Evolutionary conservation across 2,113 vertebrate species (phyloP).

Genomic region (Rana temporaria): DNA sequence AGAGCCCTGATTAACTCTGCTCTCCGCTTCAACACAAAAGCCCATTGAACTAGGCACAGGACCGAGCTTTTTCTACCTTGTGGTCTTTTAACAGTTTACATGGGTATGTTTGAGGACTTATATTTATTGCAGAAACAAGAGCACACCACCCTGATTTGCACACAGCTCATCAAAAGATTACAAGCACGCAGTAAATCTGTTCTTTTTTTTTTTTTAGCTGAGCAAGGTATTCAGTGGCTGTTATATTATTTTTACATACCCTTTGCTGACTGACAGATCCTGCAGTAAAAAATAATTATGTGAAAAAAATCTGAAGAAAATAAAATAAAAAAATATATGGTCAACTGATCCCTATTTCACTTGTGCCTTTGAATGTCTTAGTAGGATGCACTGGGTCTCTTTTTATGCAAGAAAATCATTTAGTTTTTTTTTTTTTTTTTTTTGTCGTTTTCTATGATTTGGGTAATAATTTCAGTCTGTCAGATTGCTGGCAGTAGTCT

Average conservation of each 20-base stretch:
- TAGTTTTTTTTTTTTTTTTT: slow-evolving; percentile 34
- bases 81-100: slow-evolving; percentile 63
- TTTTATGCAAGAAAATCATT: slow-evolving; percentile 22
- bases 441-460: slow-evolving; percentile 73
- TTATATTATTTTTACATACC: slow-evolving; percentile 45
- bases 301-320: too few relatives aligned
- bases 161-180: slow-evolving; percentile 53
- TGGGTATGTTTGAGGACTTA: slow-evolving; percentile 57
- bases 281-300: slow-evolving; percentile 20
- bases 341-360: slow-evolving; percentile 35
- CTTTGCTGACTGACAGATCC: slow-evolving; percentile 19
- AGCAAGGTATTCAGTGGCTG: slow-evolving; percentile 34
- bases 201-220: not conserved
- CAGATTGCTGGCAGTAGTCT: slow-evolving; percentile 66
- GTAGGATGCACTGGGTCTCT: not conserved
- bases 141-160: slow-evolving; percentile 62
- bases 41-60: slow-evolving; percentile 69
- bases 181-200: slow-evolving; percentile 47
- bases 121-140: slow-evolving; percentile 62
- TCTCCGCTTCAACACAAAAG: slow-evolving; percentile 75
- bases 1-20: slow-evolving; percentile 81
- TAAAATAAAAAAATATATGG: slow-evolving; percentile 46
- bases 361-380: slow-evolving; percentile 17
- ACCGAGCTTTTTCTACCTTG: slow-evolving; percentile 63
- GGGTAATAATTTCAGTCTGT: slow-evolving; percentile 78